Evolutionary conservation across 2,113 vertebrate genomes (phyloP).

Genomic region (Cromileptes altivelis): DNA sequence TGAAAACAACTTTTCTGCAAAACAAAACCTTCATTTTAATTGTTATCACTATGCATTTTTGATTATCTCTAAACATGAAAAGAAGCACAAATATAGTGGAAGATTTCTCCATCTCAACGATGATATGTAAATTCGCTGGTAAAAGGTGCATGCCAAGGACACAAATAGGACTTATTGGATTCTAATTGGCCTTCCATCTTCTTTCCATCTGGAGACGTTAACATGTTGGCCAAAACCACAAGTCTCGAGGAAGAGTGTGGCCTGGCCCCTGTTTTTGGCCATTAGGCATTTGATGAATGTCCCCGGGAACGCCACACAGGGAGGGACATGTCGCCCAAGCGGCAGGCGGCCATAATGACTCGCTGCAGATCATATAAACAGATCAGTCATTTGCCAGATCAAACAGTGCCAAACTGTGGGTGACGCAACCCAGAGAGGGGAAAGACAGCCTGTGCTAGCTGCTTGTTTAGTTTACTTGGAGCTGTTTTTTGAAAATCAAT

Average conservation of each 20-base stretch:
- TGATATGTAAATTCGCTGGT: constrained; percentile 7
- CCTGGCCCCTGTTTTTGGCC: constrained; percentile 65
- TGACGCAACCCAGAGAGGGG: constrained; percentile 20
- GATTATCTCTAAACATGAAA: neutral
- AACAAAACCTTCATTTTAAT: too few relatives aligned
- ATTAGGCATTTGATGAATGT: constrained; percentile 75
- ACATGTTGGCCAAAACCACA: constrained; percentile 50
- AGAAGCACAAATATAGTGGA: neutral
- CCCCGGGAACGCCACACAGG: constrained; percentile 50
- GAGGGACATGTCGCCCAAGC: constrained; percentile 54
- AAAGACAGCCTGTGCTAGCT: constrained; percentile 23
- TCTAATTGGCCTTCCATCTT: constrained; percentile 44
- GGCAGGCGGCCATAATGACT: constrained; percentile 66
- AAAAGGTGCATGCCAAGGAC: constrained; percentile 25
- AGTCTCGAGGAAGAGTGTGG: constrained; percentile 43
- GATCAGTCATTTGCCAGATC: constrained; percentile 64
- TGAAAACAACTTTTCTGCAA: neutral
- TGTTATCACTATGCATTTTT: neutral
- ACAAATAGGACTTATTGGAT: constrained; percentile 53
- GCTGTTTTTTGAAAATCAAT: neutral
- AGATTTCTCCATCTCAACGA: constrained; percentile 1
- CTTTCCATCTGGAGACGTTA: constrained; percentile 60
- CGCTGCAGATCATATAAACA: constrained; percentile 63
- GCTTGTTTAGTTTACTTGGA: constrained; percentile 15
- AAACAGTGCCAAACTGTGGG: constrained; percentile 46